Evolutionary conservation across 2,797 vertebrate species (phyloP), one percentile per base, ranked within the genome.

Genomic region (Enoplosus armatus): DNA sequence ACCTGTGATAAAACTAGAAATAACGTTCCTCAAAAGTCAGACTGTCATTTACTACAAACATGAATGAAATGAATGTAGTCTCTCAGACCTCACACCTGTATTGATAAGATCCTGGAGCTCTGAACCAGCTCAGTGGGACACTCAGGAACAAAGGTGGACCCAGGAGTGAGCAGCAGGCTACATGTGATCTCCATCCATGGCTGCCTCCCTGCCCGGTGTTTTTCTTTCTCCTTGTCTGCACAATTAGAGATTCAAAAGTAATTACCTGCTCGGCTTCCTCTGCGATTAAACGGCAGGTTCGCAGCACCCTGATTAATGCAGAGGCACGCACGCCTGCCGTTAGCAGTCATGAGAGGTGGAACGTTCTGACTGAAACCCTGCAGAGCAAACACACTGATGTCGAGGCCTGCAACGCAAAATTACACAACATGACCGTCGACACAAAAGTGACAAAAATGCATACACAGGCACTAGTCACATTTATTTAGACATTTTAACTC

Each of bases 181-280:
- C 72, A 82, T 80, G 64, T 61, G 83, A 89, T 65, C 78, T 74
- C 73, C 67, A 41, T 77, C 48, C 71, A 64, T 43, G 60, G 62
- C 66, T 62, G 74, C 84, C 64, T 83, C 68, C 33, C 62, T 27
- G 22, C 77, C 8, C 0, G 0, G 1, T 83, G 78, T 87, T 87
- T 90, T 83, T 88, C 83, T 90, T 87, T 77, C 76, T 85, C 68
- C 79, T 85, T 53, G 39, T 87, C 82, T 77, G 76, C 69, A 70
- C 73, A 89, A 96, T 97, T 97, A 97, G 95, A 96, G 96, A 97
- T 98, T 96, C 96, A 96, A 87, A 95, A 89, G 96, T 95, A 97
- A 98, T 98, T 98, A 97, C 96, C 95, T 97, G 97, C 97, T 97
- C 97, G 95, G 97, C 95, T 98, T 98, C 96, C 96, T 96, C 92